A percentile compares a stretch with the other conserved stretches of the same genome.
These are phyloP conservation scores for Phaetusa simplex DNA, from an alignment of 2,113 vertebrate genomes.

Conservation along the genomic window DNA sequence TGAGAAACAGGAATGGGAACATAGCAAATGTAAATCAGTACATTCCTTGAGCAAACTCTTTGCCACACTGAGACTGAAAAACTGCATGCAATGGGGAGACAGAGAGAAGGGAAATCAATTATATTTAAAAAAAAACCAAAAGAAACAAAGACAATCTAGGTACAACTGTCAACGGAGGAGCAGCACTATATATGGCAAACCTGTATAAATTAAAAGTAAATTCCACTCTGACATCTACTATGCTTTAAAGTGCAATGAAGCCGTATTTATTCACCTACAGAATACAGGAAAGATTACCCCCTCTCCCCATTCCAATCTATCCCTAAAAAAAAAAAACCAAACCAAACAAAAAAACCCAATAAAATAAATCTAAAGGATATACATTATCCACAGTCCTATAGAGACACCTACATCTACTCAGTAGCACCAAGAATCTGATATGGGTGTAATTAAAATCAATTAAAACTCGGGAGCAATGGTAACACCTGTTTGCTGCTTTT, in stretches of 20 bases:
- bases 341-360: background rate
- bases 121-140: background rate
- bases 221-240: slow-evolving; percentile 64
- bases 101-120: slow-evolving; percentile 26
- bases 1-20: slow-evolving; percentile 26
- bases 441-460: slow-evolving; percentile 61
- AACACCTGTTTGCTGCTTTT: slow-evolving; percentile 11
- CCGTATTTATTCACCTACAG: slow-evolving; percentile 70
- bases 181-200: slow-evolving; percentile 36
- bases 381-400: slow-evolving; percentile 57
- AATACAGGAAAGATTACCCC: slow-evolving; percentile 31
- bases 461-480: slow-evolving; percentile 35
- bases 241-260: slow-evolving; percentile 83
- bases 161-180: slow-evolving; percentile 33
- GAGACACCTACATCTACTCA: slow-evolving; percentile 65
- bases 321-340: slow-evolving; percentile 9
- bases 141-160: background rate
- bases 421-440: slow-evolving; percentile 74
- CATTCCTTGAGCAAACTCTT: slow-evolving; percentile 54
- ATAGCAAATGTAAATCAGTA: slow-evolving; percentile 52
- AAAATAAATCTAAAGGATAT: slow-evolving; percentile 51
- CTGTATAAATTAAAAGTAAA: slow-evolving; percentile 55
- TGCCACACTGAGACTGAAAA: slow-evolving; percentile 36
- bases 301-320: slow-evolving; percentile 8
- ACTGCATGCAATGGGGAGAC: slow-evolving; percentile 49